Percentiles rank a stretch among this genome's conserved stretches.
These are phyloP conservation scores for Melanotaenia parkinsoni DNA, from an alignment of 2,797 vertebrate genomes.

Conservation along the genomic window DNA sequence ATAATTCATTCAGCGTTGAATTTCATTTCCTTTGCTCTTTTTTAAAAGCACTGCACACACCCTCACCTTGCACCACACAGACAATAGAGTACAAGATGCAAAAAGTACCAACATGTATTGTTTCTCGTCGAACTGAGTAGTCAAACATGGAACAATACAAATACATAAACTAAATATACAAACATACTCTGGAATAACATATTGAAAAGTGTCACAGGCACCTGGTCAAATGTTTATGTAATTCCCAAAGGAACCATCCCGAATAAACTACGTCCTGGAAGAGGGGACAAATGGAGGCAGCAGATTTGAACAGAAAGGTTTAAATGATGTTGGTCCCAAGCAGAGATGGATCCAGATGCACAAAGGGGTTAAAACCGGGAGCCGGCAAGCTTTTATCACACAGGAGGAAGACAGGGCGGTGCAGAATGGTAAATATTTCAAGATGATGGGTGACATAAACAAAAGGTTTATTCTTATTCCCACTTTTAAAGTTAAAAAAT, in stretches of 20 bases:
- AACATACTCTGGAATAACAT: conserved; percentile 76
- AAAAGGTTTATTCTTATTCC: conserved; percentile 83
- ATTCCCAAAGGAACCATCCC: conserved; percentile 70
- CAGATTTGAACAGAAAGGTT: conserved; percentile 64
- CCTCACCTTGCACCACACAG: conserved; percentile 60
- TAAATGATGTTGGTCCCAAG: conserved; percentile 62
- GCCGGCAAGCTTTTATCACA: conserved; percentile 82
- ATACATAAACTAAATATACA: conserved; percentile 74
- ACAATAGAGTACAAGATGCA: conserved; percentile 63
- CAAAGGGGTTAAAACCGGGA: conserved; percentile 79
- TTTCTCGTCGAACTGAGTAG: conserved; percentile 62
- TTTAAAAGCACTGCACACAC: conserved; percentile 54
- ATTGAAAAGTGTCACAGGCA: conserved; percentile 78
- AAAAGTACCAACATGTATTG: conserved; percentile 62
- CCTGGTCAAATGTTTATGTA: conserved; percentile 79
- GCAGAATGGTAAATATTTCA: conserved; percentile 84
- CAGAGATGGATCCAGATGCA: conserved; percentile 59
- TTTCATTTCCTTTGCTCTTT: conserved; percentile 76
- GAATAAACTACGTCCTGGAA: conserved; percentile 75
- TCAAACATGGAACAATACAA: conserved; percentile 71
- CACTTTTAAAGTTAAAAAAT: conserved; percentile 84
- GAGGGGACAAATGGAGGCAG: conserved; percentile 44
- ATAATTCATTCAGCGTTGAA: conserved; percentile 79
- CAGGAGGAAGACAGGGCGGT: conserved; percentile 79
- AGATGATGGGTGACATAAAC: conserved; percentile 85